Base-by-base conservation (phyloP, 2,888 invertebrate species). In the Ceratothoa steindachneri region DNA sequence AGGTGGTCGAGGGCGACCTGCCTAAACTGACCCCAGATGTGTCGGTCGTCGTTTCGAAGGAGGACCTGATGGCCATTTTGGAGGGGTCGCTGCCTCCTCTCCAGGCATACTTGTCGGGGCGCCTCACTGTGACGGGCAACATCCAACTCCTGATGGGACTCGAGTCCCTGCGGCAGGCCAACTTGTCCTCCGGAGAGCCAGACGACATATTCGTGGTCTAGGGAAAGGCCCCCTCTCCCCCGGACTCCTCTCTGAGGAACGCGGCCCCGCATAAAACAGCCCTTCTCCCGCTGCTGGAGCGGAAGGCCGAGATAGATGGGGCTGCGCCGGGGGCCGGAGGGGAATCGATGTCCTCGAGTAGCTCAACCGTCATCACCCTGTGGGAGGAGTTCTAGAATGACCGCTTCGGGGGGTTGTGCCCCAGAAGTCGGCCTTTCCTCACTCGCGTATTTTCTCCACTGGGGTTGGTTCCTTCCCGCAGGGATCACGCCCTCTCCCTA, bases 91-190 rank as follows among this genome's bases (percentile, higher is more conserved):
- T 79, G 68, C 74, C 79, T 19, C 79, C 79, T 19, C 69, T 79
- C 9, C 79, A 79, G 41, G 79, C 79, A 0, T 79, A 79, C 70
- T 72, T 79, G 12, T 76, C 76, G 12, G 79, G 79, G 22, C 74
- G 75, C 12, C 72, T 79, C 51, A 74, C 74, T 19, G 79, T 79
- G 24, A 76, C 76, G 53, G 79, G 79, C 29, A 79, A 75, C 30
- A 72, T 76, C 4, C 79, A 79, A 72, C 76, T 79, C 76, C 71
- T 79, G 28, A 76, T 79, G 74, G 79, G 79, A 9, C 69, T 79
- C 15, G 75, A 79, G 69, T 73, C 73, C 5, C 68, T 79, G 24
- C 74, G 73, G 29, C 73, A 79, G 67, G 70, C 71, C 28, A 69
- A 67, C 30, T 72, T 74, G 55, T 24, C 22, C 51, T n/a, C 31